Percentiles rank a stretch among this genome's conserved stretches.
These are phyloP conservation scores for Microcaecilia unicolor DNA, from an alignment of 2,797 vertebrate genomes.

Conservation along the genomic window DNA sequence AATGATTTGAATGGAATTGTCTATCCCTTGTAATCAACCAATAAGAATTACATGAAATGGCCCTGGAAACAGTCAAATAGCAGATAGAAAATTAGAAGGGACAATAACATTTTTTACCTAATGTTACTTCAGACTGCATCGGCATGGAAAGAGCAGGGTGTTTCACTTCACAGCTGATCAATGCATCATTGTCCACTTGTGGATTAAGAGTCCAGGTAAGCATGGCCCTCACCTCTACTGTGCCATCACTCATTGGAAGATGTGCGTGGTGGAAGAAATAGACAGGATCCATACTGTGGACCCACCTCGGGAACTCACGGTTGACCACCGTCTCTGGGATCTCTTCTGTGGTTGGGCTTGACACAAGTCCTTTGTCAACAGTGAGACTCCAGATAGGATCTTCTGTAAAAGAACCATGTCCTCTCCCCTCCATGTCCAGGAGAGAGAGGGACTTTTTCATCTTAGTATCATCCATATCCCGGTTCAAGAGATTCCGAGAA, in stretches of 20 bases:
- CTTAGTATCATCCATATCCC: slow-evolving; percentile 82
- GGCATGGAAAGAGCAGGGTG: slow-evolving; percentile 91
- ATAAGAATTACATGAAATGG: background rate
- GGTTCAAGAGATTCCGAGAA: slow-evolving; percentile 54
- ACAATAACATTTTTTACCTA: too few relatives aligned
- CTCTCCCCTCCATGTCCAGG: slow-evolving; percentile 46
- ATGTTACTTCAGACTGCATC: slow-evolving; percentile 86
- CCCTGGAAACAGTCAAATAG: too few relatives aligned
- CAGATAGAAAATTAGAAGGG: too few relatives aligned
- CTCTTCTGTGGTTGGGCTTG: slow-evolving; percentile 64
- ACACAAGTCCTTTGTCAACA: slow-evolving; percentile 49
- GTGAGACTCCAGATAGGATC: slow-evolving; percentile 38
- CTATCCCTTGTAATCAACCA: background rate
- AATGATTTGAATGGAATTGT: too few relatives aligned
- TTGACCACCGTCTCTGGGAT: slow-evolving; percentile 85
- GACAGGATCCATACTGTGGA: slow-evolving; percentile 72
- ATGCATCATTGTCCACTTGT: slow-evolving; percentile 82
- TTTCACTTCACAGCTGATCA: slow-evolving; percentile 93
- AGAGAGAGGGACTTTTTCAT: slow-evolving; percentile 65
- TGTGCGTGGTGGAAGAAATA: slow-evolving; percentile 76
- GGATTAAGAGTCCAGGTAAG: slow-evolving; percentile 91
- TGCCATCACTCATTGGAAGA: slow-evolving; percentile 64
- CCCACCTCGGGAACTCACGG: slow-evolving; percentile 85
- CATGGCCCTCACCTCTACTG: slow-evolving; percentile 75
- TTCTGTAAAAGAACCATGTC: slow-evolving; percentile 34